Conservation (phyloP, 2,113 vertebrate genomes). For the Rhinogobius similis region DNA sequence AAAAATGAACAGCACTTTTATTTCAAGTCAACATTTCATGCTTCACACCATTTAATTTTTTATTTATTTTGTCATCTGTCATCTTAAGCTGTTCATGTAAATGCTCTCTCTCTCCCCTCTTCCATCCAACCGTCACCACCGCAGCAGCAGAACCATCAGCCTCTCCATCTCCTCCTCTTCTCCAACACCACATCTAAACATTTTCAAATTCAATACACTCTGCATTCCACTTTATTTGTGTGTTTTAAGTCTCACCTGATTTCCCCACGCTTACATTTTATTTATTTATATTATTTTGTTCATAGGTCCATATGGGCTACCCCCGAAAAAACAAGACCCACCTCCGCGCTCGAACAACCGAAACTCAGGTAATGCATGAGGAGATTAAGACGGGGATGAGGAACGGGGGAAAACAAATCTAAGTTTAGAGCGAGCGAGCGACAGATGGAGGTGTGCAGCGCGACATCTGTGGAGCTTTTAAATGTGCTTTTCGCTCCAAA, state of each 20-base stretch:
- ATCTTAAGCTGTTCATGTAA: neutral
- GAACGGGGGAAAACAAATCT: conserved; percentile 13
- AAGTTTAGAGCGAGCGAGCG: conserved; percentile 39
- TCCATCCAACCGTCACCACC: neutral
- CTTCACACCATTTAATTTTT: neutral
- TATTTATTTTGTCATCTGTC: neutral
- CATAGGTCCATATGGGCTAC: conserved; percentile 76
- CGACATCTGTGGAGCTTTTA: conserved; percentile 77
- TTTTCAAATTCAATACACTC: too few species aligned
- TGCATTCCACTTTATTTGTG: too few species aligned
- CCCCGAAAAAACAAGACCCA: conserved; percentile 75
- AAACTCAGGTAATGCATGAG: conserved; percentile 73
- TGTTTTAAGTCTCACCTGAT: neutral
- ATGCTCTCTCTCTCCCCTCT: neutral
- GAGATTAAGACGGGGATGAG: conserved; percentile 31
- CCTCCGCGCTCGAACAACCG: conserved; percentile 75
- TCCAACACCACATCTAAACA: neutral
- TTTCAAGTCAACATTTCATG: neutral
- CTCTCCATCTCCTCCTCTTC: neutral
- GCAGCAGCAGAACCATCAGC: too few species aligned
- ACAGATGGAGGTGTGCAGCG: conserved; percentile 74
- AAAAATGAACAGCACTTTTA: neutral
- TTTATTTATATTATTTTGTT: conserved; percentile 25
- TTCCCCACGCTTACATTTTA: conserved; percentile 16
- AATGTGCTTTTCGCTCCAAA: conserved; percentile 77